phyloP scores from a whole-genome alignment of 2,797 vertebrate genomes.

The Hemibagrus guttatus region DNA sequence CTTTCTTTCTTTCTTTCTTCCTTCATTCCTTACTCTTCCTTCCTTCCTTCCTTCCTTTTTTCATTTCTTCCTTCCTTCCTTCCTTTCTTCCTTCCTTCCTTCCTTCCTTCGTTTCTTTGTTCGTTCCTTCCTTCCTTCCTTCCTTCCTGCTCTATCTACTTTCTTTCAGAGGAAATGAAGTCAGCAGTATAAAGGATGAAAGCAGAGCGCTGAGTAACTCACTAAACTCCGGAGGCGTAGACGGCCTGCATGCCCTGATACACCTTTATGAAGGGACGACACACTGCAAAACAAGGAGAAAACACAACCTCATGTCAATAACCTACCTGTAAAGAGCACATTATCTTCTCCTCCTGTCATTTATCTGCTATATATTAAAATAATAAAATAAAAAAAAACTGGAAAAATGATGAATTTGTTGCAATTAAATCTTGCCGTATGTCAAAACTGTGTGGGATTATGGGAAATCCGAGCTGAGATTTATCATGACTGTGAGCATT shows the following conservation, averaged over 20 bases:
- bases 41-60: too few relatives aligned
- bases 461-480: not conserved
- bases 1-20: too few relatives aligned
- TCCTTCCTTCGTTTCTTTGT: too few relatives aligned
- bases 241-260: conserved; percentile 95
- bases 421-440: not conserved
- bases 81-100: too few relatives aligned
- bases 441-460: not conserved
- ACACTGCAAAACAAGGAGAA: conserved; percentile 70
- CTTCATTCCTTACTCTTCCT: too few relatives aligned
- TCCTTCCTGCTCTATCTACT: not conserved
- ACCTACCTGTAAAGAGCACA: not conserved
- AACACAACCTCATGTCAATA: not conserved
- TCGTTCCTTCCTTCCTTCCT: too few relatives aligned
- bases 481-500: not conserved
- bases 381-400: not conserved
- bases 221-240: conserved; percentile 95
- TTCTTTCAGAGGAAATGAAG: not conserved
- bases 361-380: not conserved
- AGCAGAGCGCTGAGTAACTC: conserved; percentile 66
- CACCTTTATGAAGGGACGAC: conserved; percentile 88
- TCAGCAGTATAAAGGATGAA: not conserved
- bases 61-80: too few relatives aligned
- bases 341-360: not conserved
- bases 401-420: not conserved